Evolutionary conservation across 2,797 vertebrate genomes (phyloP).

Genomic region (Neostethus bicornis): DNA sequence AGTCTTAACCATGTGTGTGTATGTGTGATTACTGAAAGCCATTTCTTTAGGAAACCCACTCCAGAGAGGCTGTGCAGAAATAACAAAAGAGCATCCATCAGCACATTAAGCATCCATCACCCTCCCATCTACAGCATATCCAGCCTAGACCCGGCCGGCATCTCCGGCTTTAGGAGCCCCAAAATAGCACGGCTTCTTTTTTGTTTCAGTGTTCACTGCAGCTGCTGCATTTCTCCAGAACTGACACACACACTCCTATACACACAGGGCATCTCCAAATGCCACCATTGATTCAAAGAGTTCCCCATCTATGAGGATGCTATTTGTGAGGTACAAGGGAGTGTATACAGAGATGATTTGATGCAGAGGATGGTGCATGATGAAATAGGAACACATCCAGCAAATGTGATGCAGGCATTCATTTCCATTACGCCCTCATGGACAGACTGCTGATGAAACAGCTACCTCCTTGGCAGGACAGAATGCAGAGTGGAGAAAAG

Average conservation of each 20-base stretch:
- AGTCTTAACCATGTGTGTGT: constrained; percentile 21
- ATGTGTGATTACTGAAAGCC: constrained; percentile 6
- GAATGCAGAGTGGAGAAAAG: constrained; percentile 63
- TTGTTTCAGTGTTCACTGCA: constrained; percentile 72
- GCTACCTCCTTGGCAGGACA: constrained; percentile 65
- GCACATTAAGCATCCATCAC: constrained; percentile 57
- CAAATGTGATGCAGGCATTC: constrained; percentile 59
- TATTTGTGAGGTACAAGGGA: constrained; percentile 63
- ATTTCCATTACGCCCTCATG: constrained; percentile 44
- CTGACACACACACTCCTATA: constrained; percentile 23
- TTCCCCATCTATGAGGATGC: constrained; percentile 73
- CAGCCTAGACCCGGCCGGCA: constrained; percentile 59
- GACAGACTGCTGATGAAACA: constrained; percentile 63
- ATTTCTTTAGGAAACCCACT: constrained; percentile 34
- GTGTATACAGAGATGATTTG: constrained; percentile 59
- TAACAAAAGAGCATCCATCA: constrained; percentile 75
- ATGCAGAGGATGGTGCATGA: constrained; percentile 47
- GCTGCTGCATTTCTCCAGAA: constrained; percentile 74
- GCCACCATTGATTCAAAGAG: constrained; percentile 69
- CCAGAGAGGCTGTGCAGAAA: constrained; percentile 43
- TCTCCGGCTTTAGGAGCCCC: constrained; percentile 57
- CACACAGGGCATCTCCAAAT: constrained; percentile 55
- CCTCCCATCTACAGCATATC: constrained; percentile 45
- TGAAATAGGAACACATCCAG: constrained; percentile 45
- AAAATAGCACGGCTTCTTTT: constrained; percentile 73